These are phyloP conservation scores for Formicarius rufipectus DNA, from an alignment of 2,113 vertebrate genomes.

Conservation along the genomic window DNA sequence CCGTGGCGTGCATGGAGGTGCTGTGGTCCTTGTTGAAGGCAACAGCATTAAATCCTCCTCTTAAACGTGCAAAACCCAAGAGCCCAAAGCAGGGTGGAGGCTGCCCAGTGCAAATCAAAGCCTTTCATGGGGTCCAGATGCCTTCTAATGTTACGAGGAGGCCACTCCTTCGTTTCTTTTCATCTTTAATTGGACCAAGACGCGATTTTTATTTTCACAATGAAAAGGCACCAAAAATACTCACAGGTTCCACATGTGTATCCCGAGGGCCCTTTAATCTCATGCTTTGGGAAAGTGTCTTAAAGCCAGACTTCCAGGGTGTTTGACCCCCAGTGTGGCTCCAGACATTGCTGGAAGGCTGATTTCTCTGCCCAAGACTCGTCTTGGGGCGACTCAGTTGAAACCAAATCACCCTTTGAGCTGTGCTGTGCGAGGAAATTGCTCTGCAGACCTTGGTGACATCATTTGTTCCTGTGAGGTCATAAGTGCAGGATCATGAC, in stretches of 20 bases:
- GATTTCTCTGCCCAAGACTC: neutral
- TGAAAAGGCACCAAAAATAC: neutral
- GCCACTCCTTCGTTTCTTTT: neutral
- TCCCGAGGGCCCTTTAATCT: conserved; percentile 20
- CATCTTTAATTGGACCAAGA: conserved; percentile 51
- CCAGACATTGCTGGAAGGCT: neutral
- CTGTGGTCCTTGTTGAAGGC: neutral
- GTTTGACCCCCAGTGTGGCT: neutral
- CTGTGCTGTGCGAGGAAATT: conserved; percentile 3
- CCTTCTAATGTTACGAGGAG: neutral
- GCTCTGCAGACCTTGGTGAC: neutral
- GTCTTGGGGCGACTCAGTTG: neutral
- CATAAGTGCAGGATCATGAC: conserved; percentile 23
- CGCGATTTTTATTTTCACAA: neutral
- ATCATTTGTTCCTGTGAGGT: conserved; percentile 49
- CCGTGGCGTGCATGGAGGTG: rapidly evolving
- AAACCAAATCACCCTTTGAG: neutral
- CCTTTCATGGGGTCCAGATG: conserved; percentile 32
- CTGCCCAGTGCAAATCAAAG: neutral
- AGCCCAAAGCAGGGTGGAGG: neutral
- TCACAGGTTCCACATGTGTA: neutral
- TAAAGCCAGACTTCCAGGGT: neutral
- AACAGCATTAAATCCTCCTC: neutral
- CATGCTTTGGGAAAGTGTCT: neutral
- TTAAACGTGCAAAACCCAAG: neutral